Base-by-base conservation (phyloP, 2,888 invertebrate genomes). In the Bhutanitis thaidina region DNA sequence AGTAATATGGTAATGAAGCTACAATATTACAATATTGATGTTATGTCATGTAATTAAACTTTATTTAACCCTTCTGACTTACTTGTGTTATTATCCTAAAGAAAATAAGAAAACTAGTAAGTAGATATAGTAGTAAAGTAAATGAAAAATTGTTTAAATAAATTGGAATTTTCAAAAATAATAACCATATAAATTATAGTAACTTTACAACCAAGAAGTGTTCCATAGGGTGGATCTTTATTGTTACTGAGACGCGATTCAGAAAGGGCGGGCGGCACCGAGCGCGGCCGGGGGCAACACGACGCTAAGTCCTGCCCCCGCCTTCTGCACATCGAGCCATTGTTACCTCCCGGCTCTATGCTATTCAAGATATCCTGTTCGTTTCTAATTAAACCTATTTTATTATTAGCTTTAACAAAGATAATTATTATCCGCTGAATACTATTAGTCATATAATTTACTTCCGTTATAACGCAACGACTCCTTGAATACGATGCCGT, bases 311-410 rank as follows among this genome's bases (percentile, higher is more conserved):
- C 58, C 62, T 65, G 64, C 76, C 75, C 70, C 84, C 83, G 84
- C 87, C 85, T 77, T 74, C 77, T 69, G 69, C 70, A 80, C 79
- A 80, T 1, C 30, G 38, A 49, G 72, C 80, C 74, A 83, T 85
- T 86, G 84, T 84, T 80, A 65, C 65, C 59, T 51, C 49, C 55
- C 55, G 61, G 59, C 39, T 66, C 64, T 69, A 69, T 71, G 65
- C 69, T 68, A 68, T 64, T 59, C 67, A 67, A 63, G 62, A 60
- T 67, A 64, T 62, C 61, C 65, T 62, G 59, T 68, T 64, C 67
- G 73, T 40, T 52, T 53, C 30, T 34, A 52, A 47, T 54, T 47
- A 48, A 51, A 44, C 16, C 16, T 45, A 36, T 49, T 41, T 45
- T 49, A 32, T 45, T 39, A 13, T 10, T 38, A 10, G 15, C 39